Base-by-base conservation (phyloP, 2,797 vertebrate genomes). In the Epinephelus coioides region DNA sequence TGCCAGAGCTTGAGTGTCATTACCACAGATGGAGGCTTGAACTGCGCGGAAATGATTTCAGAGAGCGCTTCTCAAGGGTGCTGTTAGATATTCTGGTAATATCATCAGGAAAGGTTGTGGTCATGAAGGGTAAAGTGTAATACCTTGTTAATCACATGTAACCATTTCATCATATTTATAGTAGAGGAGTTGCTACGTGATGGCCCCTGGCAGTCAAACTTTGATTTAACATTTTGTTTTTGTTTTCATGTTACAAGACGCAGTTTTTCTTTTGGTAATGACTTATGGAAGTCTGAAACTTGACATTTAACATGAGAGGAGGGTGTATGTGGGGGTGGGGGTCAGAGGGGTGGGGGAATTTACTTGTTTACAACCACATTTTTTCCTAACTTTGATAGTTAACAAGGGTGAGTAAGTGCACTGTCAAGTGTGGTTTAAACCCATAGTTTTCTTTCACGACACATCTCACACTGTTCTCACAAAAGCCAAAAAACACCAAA, bases 301-400 rank as follows among this genome's bases (percentile, higher is more conserved):
- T 81, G 69, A 65, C 67, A 55, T 76, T 72, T 78, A 67, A 51
- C 17, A 40, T 15, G 1, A 3, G 9, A 43, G 40, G 40, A 43
- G 40, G 11, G 9, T 43, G 40, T 6, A 34, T 6, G 34, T 2
- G 7, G 7, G 6, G 34, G 34, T 2, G 7, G 7, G 6, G 34
- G 34, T 6, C 2, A 12, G 27, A 21, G 25, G 9, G 44, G 9
- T 59, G 5, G 23, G 11, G 27, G 25, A 9, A 1, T 14, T 6
- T 14, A 40, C 11, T 64, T 65, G 34, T 83, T 87, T 79, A 65
- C 50, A 63, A 6, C 60, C 68, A 38, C 55, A 81, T 84, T 62
- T 79, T 63, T 77, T 60, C 56, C 43, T 23, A 15, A 6, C 55
- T 40, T 50, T 21, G 49, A 40, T 64, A 23, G 23, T 81, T 78